phyloP scores from a whole-genome alignment of 2,797 vertebrate species.

The Poecilia velifera region DNA sequence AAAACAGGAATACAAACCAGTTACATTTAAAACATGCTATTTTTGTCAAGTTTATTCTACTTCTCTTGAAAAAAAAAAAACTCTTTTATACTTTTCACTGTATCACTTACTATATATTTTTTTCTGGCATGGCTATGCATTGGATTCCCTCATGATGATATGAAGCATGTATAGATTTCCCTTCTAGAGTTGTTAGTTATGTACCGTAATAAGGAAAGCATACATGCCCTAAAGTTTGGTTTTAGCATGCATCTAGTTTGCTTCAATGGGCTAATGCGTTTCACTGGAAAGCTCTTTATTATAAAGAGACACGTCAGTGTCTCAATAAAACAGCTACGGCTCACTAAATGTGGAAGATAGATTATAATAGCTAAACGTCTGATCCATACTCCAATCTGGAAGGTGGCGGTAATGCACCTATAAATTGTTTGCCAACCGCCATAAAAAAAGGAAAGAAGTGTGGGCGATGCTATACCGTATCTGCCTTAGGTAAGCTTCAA shows the following conservation, averaged over 20 bases:
- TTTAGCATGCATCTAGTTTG: neutral
- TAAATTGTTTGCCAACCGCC: no score
- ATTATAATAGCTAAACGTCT: no score
- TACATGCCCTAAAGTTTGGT: neutral
- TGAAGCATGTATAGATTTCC: no score
- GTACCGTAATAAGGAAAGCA: neutral
- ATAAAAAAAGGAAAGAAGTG: no score
- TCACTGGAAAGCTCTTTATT: neutral
- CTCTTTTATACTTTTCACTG: neutral
- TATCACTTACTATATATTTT: neutral
- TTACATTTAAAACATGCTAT: neutral
- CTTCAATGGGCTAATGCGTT: neutral
- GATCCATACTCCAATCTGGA: no score
- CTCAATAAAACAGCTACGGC: no score
- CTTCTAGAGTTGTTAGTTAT: no score
- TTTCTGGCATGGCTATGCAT: neutral
- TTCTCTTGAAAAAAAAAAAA: neutral
- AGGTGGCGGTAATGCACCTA: no score
- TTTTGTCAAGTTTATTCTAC: neutral
- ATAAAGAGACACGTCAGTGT: neutral
- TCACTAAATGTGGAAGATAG: no score
- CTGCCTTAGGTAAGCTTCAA: no score
- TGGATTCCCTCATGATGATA: neutral
- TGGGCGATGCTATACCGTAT: no score
- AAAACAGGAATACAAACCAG: neutral